Base-by-base conservation (phyloP, 2,113 vertebrate species). In the Ochotona curzoniae region DNA sequence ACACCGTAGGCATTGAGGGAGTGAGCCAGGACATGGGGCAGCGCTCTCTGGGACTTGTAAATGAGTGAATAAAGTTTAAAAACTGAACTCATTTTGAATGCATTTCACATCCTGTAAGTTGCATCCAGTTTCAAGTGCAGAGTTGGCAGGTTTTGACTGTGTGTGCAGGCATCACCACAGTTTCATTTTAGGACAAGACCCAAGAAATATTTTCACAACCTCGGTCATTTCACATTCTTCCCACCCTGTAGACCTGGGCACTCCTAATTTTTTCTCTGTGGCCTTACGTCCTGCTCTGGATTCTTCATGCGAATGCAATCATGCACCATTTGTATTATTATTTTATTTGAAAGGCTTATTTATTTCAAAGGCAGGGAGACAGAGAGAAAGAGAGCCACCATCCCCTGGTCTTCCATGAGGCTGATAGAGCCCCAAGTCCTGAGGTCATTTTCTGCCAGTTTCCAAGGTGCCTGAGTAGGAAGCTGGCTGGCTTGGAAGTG, bases 151-250 rank as follows among this genome's bases (percentile, higher is more conserved):
- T 28, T 61, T 47, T 61, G 74, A 57, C 47, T 26, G 4, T 80
- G 57, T 5, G 32, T 38, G 47, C 83, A n/a, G 0, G 14, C 13
- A 11, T 47, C 2, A 32, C 13, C 38, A 3, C 38, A 54, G 2
- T 70, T 61, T 75, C 26, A 23, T 7, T 67, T 35, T 35, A n/a
- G 71, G 67, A 23, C 26, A 5, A 0, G 2, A 51, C 25, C n/a
- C 57, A 25, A 21, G 5, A 28, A 35, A 79, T 75, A 2, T 32
- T 4, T 0, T 1, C 2, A 25, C 23, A 18, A n/a, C 7, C 0
- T 38, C 0, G 17, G 7, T 9, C 5, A 2, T 4, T 17, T 10
- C 1, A 0, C 21, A 70, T 13, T 28, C 54, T 26, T 32, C 25
- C 14, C 12, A 4, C 30, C 60, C 35, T 26, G 0, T 15, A 44